Evolutionary conservation across 2,888 invertebrate genomes (phyloP).

Genomic region (Agrypnus murinus): DNA sequence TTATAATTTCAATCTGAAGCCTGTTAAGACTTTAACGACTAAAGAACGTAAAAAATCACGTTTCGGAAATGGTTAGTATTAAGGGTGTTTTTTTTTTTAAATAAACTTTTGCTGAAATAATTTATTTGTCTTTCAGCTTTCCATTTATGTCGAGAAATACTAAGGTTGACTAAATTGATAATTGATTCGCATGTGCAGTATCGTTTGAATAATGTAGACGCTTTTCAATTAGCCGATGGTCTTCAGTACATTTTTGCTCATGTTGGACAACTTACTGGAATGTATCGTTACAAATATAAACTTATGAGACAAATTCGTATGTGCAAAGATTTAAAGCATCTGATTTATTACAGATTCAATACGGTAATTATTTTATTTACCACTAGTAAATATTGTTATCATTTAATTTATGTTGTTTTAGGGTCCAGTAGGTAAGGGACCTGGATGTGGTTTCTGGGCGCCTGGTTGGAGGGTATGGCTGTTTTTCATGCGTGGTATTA

Average conservation of each 20-base stretch:
- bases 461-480: constrained; percentile 99
- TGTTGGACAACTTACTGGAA: constrained; percentile 99
- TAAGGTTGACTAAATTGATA: constrained; percentile 97
- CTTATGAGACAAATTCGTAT: constrained; percentile 99
- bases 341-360: constrained; percentile 99
- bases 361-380: constrained; percentile 78
- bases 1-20: constrained; percentile 99
- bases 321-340: constrained; percentile 99
- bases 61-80: constrained; percentile 88
- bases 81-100: not conserved
- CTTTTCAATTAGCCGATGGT: constrained; percentile 98
- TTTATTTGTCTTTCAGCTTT: constrained; percentile 90
- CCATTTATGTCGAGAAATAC: constrained; percentile 98
- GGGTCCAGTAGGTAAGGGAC: constrained; percentile 99
- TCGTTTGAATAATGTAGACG: constrained; percentile 98
- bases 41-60: constrained; percentile 99
- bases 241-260: constrained; percentile 99
- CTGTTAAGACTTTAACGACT: constrained; percentile 98
- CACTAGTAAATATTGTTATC: not conserved
- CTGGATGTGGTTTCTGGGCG: constrained; percentile 99
- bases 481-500: constrained; percentile 99
- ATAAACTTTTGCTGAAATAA: constrained; percentile 20
- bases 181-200: constrained; percentile 99
- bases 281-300: constrained; percentile 99
- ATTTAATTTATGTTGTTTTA: constrained; percentile 65